These are phyloP conservation scores for Naja naja DNA, from an alignment of 2,113 vertebrate genomes.

Conservation along the genomic window DNA sequence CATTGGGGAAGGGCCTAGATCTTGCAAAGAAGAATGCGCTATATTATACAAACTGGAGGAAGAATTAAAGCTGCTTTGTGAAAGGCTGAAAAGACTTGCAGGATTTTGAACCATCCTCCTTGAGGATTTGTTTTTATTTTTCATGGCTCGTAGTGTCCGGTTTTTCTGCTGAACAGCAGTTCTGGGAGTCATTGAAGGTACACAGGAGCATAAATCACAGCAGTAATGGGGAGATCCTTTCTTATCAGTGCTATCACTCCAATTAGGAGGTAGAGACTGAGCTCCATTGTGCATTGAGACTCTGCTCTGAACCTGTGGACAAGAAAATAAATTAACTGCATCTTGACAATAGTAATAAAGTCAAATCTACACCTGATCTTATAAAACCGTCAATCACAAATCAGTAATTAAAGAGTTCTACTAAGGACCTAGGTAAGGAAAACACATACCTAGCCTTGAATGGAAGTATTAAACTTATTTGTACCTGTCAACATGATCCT, in stretches of 20 bases:
- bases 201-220: neutral
- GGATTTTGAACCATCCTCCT: conserved; percentile 25
- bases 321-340: conserved; percentile 7
- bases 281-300: conserved; percentile 54
- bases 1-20: neutral
- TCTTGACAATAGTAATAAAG: neutral
- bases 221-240: neutral
- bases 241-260: neutral
- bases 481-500: neutral
- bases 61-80: conserved; percentile 62
- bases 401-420: neutral
- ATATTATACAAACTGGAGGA: conserved; percentile 54
- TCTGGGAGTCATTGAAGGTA: neutral
- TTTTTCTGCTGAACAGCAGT: neutral
- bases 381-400: neutral
- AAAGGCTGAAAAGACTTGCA: conserved; percentile 50
- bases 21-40: neutral
- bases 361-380: neutral
- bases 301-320: conserved; percentile 75
- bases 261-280: conserved; percentile 60
- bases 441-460: neutral
- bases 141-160: conserved; percentile 4
- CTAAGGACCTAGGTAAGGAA: neutral
- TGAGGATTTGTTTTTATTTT: neutral
- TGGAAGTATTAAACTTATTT: neutral